Conservation (phyloP, 2,888 invertebrate genomes). For the Harpagoxenus sublaevis region DNA sequence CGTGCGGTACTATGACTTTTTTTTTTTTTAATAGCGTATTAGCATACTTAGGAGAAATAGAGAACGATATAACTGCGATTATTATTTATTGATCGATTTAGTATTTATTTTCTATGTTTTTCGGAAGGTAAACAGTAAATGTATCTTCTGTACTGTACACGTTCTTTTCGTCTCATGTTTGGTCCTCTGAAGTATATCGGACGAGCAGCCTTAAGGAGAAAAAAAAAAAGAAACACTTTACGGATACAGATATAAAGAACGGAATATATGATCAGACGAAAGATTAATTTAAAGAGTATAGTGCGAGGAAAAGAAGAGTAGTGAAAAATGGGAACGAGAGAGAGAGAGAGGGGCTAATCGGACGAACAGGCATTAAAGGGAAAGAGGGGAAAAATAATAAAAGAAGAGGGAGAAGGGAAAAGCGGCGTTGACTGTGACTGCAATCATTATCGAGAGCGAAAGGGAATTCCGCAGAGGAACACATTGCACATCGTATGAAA, state of each 20-base stretch:
- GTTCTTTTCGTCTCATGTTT: slow-evolving; percentile 79
- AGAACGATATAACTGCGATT: slow-evolving; percentile 66
- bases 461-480: slow-evolving; percentile 63
- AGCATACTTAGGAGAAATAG: slow-evolving; percentile 72
- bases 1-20: slow-evolving; percentile 69
- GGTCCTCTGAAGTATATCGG: slow-evolving; percentile 84
- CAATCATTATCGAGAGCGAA: slow-evolving; percentile 82
- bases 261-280: slow-evolving; percentile 63
- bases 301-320: slow-evolving; percentile 11
- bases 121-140: slow-evolving; percentile 63
- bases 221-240: slow-evolving; percentile 60
- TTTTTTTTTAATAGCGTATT: slow-evolving; percentile 60
- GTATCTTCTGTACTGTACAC: slow-evolving; percentile 65
- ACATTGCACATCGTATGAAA: slow-evolving; percentile 66
- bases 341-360: slow-evolving; percentile 70
- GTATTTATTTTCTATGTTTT: slow-evolving; percentile 77
- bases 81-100: slow-evolving; percentile 80
- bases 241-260: slow-evolving; percentile 65
- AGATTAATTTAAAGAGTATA: slow-evolving; percentile 67
- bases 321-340: slow-evolving; percentile 49
- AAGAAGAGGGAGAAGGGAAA: slow-evolving; percentile 71
- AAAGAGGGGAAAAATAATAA: slow-evolving; percentile 72
- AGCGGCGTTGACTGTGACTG: slow-evolving; percentile 85
- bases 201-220: slow-evolving; percentile 81
- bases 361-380: slow-evolving; percentile 69